A percentile compares a stretch with the other conserved stretches of the same genome.
phyloP scores from a whole-genome alignment of 2,113 vertebrate genomes.

The Cryptomyrus ogoouensis region DNA sequence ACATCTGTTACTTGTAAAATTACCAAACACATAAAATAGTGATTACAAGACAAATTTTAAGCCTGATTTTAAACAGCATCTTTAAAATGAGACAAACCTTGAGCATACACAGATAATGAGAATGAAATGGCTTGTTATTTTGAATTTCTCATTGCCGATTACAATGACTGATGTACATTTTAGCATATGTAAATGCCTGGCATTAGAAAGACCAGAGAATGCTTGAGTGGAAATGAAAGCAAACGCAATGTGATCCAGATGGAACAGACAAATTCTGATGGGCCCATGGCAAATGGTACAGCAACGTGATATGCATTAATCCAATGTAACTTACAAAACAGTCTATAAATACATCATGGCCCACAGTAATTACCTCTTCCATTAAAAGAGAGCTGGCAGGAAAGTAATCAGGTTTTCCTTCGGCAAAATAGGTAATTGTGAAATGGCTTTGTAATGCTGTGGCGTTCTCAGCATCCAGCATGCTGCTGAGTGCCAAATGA shows the following conservation, averaged over 20 bases:
- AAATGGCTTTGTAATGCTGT: not conserved
- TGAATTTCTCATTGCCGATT: not conserved
- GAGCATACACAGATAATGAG: not conserved
- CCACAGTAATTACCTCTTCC: slow-evolving; percentile 4
- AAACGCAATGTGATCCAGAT: not conserved
- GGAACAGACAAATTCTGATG: not conserved
- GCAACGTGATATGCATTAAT: not conserved
- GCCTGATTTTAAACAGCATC: not conserved
- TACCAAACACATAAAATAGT: not conserved
- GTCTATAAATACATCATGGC: not conserved
- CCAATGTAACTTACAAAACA: not conserved
- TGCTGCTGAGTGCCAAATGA: not conserved
- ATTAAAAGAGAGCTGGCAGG: not conserved
- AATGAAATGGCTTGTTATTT: not conserved
- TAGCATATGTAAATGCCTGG: not conserved
- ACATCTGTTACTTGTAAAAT: not conserved
- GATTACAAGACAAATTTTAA: not conserved
- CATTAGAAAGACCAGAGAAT: not conserved
- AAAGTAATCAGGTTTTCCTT: slow-evolving; percentile 1
- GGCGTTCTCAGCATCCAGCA: not conserved
- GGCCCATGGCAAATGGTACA: not conserved
- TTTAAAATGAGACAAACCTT: not conserved
- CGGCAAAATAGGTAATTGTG: not conserved
- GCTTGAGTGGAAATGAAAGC: not conserved
- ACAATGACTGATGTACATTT: not conserved